These are phyloP conservation scores for Psilopogon haemacephalus DNA, from an alignment of 2,113 vertebrate species.

Conservation along the genomic window DNA sequence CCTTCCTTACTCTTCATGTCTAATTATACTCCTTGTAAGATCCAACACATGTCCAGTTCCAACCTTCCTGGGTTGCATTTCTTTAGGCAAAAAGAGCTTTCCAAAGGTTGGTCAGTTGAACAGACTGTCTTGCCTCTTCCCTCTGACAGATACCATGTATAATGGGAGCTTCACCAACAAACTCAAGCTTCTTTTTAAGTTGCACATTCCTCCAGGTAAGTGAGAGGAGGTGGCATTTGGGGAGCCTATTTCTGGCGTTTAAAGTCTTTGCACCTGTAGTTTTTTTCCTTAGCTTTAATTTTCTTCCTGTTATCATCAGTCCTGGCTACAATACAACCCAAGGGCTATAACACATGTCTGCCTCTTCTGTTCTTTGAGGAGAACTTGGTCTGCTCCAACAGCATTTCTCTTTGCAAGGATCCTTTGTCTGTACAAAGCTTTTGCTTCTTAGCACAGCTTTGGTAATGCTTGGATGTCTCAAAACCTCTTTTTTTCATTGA, in stretches of 20 bases:
- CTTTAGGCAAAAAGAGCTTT: not conserved
- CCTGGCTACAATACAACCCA: not conserved
- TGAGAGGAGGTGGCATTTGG: not conserved
- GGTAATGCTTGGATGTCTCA: not conserved
- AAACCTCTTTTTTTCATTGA: not conserved
- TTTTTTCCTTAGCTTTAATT: not conserved
- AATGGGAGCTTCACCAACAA: slow-evolving; percentile 93
- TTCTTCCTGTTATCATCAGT: not conserved
- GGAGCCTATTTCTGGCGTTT: not conserved
- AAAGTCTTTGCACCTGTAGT: not conserved
- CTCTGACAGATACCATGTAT: slow-evolving; percentile 86
- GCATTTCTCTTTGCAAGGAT: not conserved
- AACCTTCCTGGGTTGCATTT: not conserved
- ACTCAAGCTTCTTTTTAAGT: slow-evolving; percentile 95
- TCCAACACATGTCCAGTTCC: not conserved
- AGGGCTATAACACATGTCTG: not conserved
- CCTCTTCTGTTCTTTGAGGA: not conserved
- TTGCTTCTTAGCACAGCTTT: not conserved
- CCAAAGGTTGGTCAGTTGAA: not conserved
- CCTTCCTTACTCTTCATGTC: not conserved
- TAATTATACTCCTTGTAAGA: not conserved
- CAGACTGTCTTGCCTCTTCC: not conserved
- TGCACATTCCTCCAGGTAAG: slow-evolving; percentile 94
- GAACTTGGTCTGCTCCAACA: not conserved
- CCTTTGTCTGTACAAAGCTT: not conserved